Conservation (phyloP, 2,113 vertebrate genomes). For the Nansenia antarctica region DNA sequence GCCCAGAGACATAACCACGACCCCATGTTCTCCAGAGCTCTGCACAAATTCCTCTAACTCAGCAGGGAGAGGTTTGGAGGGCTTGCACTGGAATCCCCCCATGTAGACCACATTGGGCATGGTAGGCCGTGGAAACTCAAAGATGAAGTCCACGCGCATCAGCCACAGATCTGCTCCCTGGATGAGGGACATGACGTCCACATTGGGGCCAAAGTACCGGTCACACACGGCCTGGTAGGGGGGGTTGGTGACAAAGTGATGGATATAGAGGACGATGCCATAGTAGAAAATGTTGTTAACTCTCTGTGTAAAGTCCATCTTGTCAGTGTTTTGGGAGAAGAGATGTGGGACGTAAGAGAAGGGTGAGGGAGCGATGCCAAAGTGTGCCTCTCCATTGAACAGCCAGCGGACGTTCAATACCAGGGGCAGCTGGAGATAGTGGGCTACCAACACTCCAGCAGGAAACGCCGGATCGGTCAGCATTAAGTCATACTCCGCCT, state of each 20-base stretch:
- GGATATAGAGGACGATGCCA: conserved; percentile 25
- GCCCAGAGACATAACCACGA: conserved; percentile 66
- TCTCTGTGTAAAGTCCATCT: conserved; percentile 64
- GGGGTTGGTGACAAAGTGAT: conserved; percentile 35
- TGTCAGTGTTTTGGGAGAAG: conserved; percentile 45
- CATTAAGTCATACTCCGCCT: conserved; percentile 53
- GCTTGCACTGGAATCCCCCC: conserved; percentile 67
- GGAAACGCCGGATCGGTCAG: conserved; percentile 64
- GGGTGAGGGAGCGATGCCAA: conserved; percentile 60
- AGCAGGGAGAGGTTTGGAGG: conserved; percentile 51
- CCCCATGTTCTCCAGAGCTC: conserved; percentile 61
- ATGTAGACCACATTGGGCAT: conserved; percentile 73
- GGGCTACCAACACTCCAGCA: conserved; percentile 57
- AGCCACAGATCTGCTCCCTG: conserved; percentile 68
- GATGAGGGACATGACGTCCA: conserved; percentile 29
- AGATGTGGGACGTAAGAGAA: conserved; percentile 61
- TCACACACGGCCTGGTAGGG: conserved; percentile 55
- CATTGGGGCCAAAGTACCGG: conserved; percentile 49
- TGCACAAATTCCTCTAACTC: conserved; percentile 66
- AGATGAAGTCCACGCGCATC: conserved; percentile 65
- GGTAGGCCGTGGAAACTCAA: conserved; percentile 67
- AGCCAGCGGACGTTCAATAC: conserved; percentile 67
- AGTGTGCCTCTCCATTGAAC: conserved; percentile 57
- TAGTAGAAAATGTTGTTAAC: conserved; percentile 47
- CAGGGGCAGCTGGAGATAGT: conserved; percentile 64